Conservation (phyloP, 1,140 invertebrate genomes). For the Belonocnema kinseyi region DNA sequence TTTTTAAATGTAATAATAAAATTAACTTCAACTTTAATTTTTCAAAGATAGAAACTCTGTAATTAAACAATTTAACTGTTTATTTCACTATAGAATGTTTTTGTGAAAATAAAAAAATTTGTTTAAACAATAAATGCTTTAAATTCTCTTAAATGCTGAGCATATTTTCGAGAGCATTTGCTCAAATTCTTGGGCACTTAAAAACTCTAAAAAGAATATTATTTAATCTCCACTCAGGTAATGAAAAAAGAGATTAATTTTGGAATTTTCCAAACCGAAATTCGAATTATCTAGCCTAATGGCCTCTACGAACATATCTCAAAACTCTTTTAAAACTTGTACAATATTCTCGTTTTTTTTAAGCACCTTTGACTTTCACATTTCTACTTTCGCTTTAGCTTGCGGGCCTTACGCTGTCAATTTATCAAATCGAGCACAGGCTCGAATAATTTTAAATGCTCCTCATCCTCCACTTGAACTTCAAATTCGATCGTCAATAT, state of each 20-base stretch:
- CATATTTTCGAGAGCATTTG: too few relatives aligned
- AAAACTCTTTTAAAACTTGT: neutral
- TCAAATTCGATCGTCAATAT: slow-evolving; percentile 48
- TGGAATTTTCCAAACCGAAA: neutral
- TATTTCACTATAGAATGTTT: too few relatives aligned
- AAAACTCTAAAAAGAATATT: too few relatives aligned
- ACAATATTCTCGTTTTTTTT: neutral
- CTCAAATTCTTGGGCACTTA: too few relatives aligned
- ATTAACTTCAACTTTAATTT: too few relatives aligned
- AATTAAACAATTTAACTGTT: too few relatives aligned
- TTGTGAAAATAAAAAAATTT: too few relatives aligned
- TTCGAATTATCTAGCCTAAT: slow-evolving; percentile 19
- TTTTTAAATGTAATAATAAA: too few relatives aligned
- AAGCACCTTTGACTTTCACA: slow-evolving; percentile 10
- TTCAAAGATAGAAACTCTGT: too few relatives aligned
- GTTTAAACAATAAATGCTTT: too few relatives aligned
- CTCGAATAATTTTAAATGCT: slow-evolving; percentile 62
- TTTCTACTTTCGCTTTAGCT: slow-evolving; percentile 33
- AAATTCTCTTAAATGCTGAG: too few relatives aligned
- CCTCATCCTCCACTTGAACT: slow-evolving; percentile 39
- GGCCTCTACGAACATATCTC: slow-evolving; percentile 28
- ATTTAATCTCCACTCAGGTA: neutral
- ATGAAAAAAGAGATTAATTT: slow-evolving; percentile 27
- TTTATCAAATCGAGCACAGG: slow-evolving; percentile 50
- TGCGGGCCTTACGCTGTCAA: slow-evolving; percentile 65